Conservation (phyloP, 2,888 invertebrate species). For the Leucophenga maculata region DNA sequence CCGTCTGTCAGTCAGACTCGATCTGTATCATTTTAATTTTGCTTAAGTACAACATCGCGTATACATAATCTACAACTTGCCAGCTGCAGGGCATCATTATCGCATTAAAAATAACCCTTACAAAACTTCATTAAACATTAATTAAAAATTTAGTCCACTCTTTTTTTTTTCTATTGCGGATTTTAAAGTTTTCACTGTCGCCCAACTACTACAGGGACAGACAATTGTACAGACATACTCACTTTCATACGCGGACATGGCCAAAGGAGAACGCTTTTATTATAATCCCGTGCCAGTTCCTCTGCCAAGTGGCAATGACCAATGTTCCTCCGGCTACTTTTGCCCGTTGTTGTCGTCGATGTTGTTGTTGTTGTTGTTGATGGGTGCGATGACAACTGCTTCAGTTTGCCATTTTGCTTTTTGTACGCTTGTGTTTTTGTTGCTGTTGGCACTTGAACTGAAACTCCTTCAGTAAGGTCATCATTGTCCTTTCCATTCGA, state of each 20-base stretch:
- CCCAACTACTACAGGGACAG: neutral
- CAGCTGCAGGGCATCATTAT: neutral
- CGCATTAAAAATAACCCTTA: neutral
- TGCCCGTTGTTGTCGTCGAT: conserved; percentile 30
- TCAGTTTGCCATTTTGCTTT: conserved; percentile 38
- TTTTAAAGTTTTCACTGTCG: conserved; percentile 3
- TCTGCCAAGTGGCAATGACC: conserved; percentile 70
- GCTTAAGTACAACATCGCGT: too few species aligned
- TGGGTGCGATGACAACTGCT: conserved; percentile 46
- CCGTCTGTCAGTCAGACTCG: too few species aligned
- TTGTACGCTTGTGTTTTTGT: conserved; percentile 34
- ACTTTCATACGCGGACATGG: conserved; percentile 72
- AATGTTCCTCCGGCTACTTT: conserved; percentile 37
- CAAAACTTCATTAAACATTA: conserved; percentile 23
- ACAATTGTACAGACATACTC: conserved; percentile 49
- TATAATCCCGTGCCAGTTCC: conserved; percentile 68
- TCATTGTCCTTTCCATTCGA: neutral
- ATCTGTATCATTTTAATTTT: neutral
- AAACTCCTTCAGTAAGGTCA: conserved; percentile 55
- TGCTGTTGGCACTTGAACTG: conserved; percentile 47
- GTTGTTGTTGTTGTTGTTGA: conserved; percentile 42
- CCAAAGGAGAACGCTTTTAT: conserved; percentile 71
- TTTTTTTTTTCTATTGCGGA: neutral
- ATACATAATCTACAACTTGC: neutral
- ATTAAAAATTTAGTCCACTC: conserved; percentile 8